Evolutionary conservation across 2,888 invertebrate genomes (phyloP).

Genomic region (Acanthosepion pharaonis): DNA sequence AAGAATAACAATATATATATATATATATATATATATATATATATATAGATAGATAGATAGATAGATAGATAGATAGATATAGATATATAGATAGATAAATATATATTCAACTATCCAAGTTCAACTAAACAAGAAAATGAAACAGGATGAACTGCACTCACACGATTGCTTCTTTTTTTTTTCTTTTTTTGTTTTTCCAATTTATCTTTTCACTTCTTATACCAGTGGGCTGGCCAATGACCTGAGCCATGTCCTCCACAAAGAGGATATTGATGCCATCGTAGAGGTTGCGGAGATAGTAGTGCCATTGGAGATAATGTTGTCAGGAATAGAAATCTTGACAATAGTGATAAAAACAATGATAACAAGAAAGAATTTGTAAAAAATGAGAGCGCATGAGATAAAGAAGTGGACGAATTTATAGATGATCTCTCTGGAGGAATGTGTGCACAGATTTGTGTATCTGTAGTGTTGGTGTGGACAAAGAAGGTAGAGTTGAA

Average conservation of each 20-base stretch:
- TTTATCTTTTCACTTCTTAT: not conserved
- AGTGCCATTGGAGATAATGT: not conserved
- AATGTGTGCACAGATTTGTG: not conserved
- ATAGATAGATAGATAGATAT: not conserved
- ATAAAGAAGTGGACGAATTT: not conserved
- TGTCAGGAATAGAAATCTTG: slow-evolving; percentile 4
- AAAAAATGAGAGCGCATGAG: not conserved
- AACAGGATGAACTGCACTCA: not conserved
- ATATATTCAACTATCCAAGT: not conserved
- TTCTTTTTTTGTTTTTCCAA: not conserved
- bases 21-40: not conserved
- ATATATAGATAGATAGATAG: not conserved
- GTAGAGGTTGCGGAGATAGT: not conserved
- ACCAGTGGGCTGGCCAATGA: not conserved
- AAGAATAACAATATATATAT: not conserved
- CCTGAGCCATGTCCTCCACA: slow-evolving; percentile 18
- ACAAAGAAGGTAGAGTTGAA: not conserved
- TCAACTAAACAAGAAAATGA: not conserved
- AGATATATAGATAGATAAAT: not conserved
- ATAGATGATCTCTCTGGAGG: not conserved
- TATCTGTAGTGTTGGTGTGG: not conserved
- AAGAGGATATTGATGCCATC: not conserved
- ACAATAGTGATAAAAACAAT: not conserved
- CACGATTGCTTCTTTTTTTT: not conserved
- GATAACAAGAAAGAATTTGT: not conserved